phyloP scores from a whole-genome alignment of 2,113 vertebrate species.

The Pteruthius melanotis region DNA sequence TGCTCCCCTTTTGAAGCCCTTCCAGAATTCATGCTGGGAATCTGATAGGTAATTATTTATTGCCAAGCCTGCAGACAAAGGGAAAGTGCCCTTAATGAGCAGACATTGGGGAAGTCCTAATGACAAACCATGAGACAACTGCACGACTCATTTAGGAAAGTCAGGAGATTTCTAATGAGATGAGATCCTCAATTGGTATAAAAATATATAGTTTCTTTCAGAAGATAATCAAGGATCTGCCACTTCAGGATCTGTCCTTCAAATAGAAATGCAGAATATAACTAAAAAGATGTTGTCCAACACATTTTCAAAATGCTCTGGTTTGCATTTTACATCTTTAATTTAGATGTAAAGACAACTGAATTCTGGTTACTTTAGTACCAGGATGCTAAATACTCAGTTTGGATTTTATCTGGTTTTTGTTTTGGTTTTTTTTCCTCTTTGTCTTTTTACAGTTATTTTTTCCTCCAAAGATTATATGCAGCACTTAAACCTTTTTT shows the following conservation, averaged over 20 bases:
- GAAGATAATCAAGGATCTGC: neutral
- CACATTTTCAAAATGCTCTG: neutral
- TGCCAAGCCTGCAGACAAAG: neutral
- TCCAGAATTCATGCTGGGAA: neutral
- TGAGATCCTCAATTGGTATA: neutral
- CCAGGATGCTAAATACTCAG: neutral
- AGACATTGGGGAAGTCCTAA: neutral
- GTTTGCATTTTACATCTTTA: neutral
- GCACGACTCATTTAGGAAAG: neutral
- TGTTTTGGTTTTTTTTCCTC: too few relatives aligned
- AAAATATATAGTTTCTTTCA: neutral
- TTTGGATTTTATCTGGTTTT: neutral
- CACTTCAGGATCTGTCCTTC: neutral
- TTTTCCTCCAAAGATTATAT: neutral
- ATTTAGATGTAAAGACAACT: neutral
- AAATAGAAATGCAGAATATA: neutral
- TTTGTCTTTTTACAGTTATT: neutral
- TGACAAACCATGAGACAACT: neutral
- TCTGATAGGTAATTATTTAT: neutral
- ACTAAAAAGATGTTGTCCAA: neutral
- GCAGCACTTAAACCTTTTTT: neutral
- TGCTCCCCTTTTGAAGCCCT: neutral
- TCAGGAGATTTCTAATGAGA: neutral
- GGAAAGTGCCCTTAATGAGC: neutral
- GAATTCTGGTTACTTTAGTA: neutral